Base-by-base conservation (phyloP, 2,888 invertebrate genomes). In the Odiellus spinosus region DNA sequence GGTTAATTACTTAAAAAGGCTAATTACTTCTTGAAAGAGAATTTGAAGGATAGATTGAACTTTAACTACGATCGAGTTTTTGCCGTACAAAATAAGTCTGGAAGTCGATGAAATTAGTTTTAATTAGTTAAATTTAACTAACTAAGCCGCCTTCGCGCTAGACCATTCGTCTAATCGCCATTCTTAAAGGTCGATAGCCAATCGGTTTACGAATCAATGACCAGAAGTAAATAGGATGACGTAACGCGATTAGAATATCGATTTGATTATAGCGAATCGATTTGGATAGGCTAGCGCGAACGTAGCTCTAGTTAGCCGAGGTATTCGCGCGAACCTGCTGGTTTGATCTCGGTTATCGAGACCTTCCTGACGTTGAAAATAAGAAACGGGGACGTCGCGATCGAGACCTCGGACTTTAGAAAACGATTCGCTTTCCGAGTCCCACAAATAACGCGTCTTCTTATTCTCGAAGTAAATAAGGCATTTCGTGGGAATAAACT, bases 391-490 rank as follows among this genome's bases (percentile, higher is more conserved):
- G 17, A 79, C 75, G 38, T 52, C 36, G 6, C 76, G 75, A 6
- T 71, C 87, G 42, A 85, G 67, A 3, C 87, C 87, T 38, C 73
- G 74, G 33, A 88, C 67, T 57, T 78, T 76, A 12, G 73, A 64
- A 67, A 85, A 88, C 50, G 19, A 26, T 34, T 45, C 35, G 8
- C 73, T 73, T 26, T 73, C 73, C 0, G 66, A 65, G 61, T 86
- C 81, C 86, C 87, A 90, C 17, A 87, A 71, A 58, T 87, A 79
- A 0, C 75, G 75, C 51, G 84, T 72, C 63, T 87, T 88, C 63
- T 90, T 88, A 61, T 85, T 86, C 1, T 73, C 74, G 66, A 90
- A 86, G 54, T 76, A 71, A 2, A 78, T 71, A 45, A 77, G 69
- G 41, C 69, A 70, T 43, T 73, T 71, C 26, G 74, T 71, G n/a